Evolutionary conservation across 2,113 vertebrate species (phyloP), one percentile per base, ranked within the genome.

Genomic region (Megaceryle torquata): DNA sequence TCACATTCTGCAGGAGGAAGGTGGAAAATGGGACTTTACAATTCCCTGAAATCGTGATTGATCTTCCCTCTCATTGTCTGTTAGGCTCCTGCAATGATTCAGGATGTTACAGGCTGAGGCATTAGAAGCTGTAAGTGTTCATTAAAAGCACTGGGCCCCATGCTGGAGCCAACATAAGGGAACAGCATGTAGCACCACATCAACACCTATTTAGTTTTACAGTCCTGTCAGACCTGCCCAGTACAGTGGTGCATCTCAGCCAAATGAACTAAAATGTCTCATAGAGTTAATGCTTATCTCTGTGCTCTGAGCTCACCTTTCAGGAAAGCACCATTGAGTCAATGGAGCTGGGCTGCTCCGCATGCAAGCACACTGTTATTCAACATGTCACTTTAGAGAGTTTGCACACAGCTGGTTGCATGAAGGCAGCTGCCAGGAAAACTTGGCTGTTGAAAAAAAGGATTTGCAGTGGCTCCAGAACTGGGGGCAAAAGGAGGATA

Each of bases 191-290:
- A 61, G 44, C 89, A 51, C 56, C 82, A 35, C 83, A 71, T 92
- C 82, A 85, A 82, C 84, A 63, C 68, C 86, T 92, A 82, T 88
- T 91, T 79, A 82, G 50, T 69, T 82, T 78, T 76, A 82, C 92
- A 83, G 35, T 11, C 61, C 60, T 88, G 21, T 78, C 93, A 96
- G 72, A 75, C 65, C 68, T 33, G 26, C 24, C 50, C 70, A 8
- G 75, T 26, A 46, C 24, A n/a, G 29, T 5, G 60, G 60, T 24
- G 67, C 71, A 10, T 81, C 95, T 77, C 93, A 61, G 93, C 95
- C 76, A 65, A 91, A 71, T 12, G 46, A 92, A 78, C 65, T 48
- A 70, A 53, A 78, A 74, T 44, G 83, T 97, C 90, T 82, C 76
- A 6, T 18, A n/a, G 78, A 93, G 80, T 91, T 69, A 90, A 50